phyloP scores from a whole-genome alignment of 2,888 invertebrate genomes.

The Amphipoea oculea region DNA sequence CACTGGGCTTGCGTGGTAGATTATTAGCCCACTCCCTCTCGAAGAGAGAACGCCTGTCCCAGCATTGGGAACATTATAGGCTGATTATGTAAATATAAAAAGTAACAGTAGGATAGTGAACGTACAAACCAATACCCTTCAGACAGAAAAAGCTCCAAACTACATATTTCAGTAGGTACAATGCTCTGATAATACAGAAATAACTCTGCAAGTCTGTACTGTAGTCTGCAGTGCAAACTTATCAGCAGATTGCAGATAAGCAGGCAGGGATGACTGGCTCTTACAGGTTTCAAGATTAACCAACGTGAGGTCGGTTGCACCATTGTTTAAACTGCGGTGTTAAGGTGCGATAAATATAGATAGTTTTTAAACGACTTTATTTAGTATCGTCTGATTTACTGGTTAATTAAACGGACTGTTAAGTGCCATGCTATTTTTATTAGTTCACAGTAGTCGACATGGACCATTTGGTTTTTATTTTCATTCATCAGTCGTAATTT shows the following conservation, averaged over 20 bases:
- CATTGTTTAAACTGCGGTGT: slow-evolving; percentile 17
- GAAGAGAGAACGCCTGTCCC: no score
- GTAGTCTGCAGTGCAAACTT: slow-evolving; percentile 38
- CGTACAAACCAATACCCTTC: neutral
- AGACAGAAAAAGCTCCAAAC: slow-evolving; percentile 1
- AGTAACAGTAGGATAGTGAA: neutral
- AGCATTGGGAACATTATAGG: no score
- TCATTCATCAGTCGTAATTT: neutral
- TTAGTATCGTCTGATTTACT: neutral
- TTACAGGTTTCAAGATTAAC: slow-evolving; percentile 56
- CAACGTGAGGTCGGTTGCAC: slow-evolving; percentile 18
- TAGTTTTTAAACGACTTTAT: neutral
- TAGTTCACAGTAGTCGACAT: neutral
- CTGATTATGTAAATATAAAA: no score
- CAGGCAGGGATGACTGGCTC: slow-evolving; percentile 48
- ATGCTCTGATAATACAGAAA: slow-evolving; percentile 43
- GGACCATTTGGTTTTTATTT: neutral
- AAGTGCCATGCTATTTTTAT: neutral
- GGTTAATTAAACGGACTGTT: neutral
- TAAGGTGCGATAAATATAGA: neutral
- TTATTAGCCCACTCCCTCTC: no score
- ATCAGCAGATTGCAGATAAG: slow-evolving; percentile 61
- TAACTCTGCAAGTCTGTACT: slow-evolving; percentile 37
- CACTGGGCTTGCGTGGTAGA: no score
- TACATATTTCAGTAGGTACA: neutral